Conservation (phyloP, 2,888 invertebrate genomes). For the Lasioglossum morio region DNA sequence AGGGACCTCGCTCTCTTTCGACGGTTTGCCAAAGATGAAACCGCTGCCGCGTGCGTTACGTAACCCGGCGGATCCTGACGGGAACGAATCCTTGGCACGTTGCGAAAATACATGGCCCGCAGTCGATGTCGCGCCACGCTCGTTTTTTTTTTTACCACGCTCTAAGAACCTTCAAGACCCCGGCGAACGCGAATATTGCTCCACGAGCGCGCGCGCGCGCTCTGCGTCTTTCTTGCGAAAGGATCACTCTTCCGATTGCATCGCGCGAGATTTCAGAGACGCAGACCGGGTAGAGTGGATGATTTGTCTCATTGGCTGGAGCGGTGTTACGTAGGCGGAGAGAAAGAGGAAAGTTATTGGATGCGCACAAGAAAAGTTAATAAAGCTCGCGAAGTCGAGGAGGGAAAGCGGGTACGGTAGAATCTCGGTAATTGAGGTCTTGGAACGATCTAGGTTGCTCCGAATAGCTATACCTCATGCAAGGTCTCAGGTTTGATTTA, state of each 20-base stretch:
- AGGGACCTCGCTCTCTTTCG: constrained; percentile 13
- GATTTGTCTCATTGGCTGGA: neutral
- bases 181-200: neutral
- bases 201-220: neutral
- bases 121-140: neutral
- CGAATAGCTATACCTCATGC: neutral
- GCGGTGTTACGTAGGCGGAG: neutral
- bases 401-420: neutral
- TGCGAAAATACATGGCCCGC: neutral
- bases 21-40: constrained; percentile 1
- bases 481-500: neutral
- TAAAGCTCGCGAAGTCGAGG: neutral
- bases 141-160: neutral
- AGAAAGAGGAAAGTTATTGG: neutral
- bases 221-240: neutral
- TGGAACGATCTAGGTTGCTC: neutral
- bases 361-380: neutral
- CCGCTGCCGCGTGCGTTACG: neutral
- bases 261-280: neutral
- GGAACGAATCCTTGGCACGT: neutral
- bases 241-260: neutral
- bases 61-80: neutral
- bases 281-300: neutral
- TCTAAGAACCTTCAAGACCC: neutral
- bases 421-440: neutral